These are phyloP conservation scores for Platichthys flesus DNA, from an alignment of 2,113 vertebrate species.

Conservation along the genomic window DNA sequence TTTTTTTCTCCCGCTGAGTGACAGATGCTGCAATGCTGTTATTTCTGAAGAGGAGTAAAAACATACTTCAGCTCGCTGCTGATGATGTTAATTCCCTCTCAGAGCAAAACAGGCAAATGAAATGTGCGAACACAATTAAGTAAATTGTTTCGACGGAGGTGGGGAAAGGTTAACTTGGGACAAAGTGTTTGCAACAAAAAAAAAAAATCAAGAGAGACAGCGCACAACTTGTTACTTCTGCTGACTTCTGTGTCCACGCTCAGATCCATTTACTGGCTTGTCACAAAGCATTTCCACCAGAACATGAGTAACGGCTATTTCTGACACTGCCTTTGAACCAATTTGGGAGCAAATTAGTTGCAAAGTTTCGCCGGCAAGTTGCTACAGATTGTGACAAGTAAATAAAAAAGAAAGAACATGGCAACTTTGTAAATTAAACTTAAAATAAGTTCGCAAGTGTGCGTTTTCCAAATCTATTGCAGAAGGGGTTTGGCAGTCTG, in stretches of 20 bases:
- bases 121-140: constrained; percentile 73
- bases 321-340: constrained; percentile 17
- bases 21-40: constrained; percentile 68
- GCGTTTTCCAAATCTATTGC: neutral
- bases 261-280: constrained; percentile 49
- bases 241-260: constrained; percentile 54
- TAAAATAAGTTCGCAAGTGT: neutral
- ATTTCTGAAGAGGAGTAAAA: constrained; percentile 81
- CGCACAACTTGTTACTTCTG: constrained; percentile 67
- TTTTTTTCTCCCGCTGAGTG: constrained; percentile 50
- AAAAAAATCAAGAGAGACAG: constrained; percentile 18
- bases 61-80: constrained; percentile 79
- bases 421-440: constrained; percentile 5
- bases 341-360: constrained; percentile 30
- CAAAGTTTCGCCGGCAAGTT: constrained; percentile 5
- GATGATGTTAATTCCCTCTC: constrained; percentile 81
- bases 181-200: constrained; percentile 57
- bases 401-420: neutral
- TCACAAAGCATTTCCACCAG: constrained; percentile 42
- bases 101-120: constrained; percentile 81
- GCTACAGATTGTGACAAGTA: constrained; percentile 9
- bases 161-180: constrained; percentile 62
- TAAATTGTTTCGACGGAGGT: constrained; percentile 69
- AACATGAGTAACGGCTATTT: constrained; percentile 40
- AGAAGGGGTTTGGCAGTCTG: neutral